Evolutionary conservation across 2,797 vertebrate species (phyloP).

Genomic region (Brachymystax lenok): DNA sequence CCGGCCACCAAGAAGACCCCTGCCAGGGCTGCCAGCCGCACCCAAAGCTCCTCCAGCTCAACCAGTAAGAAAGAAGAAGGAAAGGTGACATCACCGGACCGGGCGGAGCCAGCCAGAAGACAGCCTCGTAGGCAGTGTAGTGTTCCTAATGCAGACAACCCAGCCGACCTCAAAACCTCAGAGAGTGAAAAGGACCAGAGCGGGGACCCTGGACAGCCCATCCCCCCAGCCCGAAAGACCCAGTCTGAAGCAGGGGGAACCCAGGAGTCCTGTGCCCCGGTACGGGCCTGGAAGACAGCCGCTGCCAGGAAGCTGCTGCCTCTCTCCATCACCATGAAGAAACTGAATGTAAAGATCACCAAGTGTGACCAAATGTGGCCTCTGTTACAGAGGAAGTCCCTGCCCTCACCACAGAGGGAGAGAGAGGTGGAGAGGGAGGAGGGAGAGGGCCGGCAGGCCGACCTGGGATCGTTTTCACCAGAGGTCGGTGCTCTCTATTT

Average conservation of each 20-base stretch:
- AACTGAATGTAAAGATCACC: constrained; percentile 91
- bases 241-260: constrained; percentile 55
- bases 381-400: constrained; percentile 72
- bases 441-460: constrained; percentile 64
- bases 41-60: constrained; percentile 79
- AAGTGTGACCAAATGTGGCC: constrained; percentile 86
- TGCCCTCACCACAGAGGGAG: constrained; percentile 55
- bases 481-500: constrained; percentile 67
- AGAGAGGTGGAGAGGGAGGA: constrained; percentile 57
- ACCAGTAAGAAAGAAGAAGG: constrained; percentile 66
- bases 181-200: constrained; percentile 59
- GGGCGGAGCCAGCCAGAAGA: constrained; percentile 61
- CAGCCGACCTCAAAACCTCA: constrained; percentile 48
- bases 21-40: constrained; percentile 77
- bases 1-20: constrained; percentile 77
- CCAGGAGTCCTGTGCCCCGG: constrained; percentile 79
- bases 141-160: constrained; percentile 66
- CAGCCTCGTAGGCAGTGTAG: constrained; percentile 87
- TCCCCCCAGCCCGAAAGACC: constrained; percentile 55
- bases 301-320: constrained; percentile 94
- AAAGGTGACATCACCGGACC: constrained; percentile 58
- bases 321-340: constrained; percentile 96
- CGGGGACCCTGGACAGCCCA: constrained; percentile 72
- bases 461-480: constrained; percentile 74
- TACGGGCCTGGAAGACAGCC: constrained; percentile 93